Evolutionary conservation across 2,797 vertebrate species (phyloP).

Genomic region (Catharus ustulatus): DNA sequence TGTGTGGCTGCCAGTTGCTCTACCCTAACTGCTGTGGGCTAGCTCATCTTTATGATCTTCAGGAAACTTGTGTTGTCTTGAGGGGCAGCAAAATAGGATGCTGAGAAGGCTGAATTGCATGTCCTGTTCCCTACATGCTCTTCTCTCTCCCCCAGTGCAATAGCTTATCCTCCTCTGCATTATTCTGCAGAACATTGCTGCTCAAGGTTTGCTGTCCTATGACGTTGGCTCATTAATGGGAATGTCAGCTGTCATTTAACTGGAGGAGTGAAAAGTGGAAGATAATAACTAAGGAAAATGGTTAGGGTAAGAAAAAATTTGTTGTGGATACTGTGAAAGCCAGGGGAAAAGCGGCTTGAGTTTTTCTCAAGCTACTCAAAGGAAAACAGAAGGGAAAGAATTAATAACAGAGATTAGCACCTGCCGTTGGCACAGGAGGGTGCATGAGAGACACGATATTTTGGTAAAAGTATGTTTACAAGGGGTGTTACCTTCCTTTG

Average conservation of each 20-base stretch:
- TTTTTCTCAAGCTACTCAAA: too few relatives aligned
- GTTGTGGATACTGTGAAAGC: not conserved
- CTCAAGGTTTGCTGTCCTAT: not conserved
- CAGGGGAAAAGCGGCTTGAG: too few relatives aligned
- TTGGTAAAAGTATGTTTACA: too few relatives aligned
- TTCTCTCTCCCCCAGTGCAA: not conserved
- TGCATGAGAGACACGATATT: too few relatives aligned
- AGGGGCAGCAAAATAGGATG: not conserved
- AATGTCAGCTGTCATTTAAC: not conserved
- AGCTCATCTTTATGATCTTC: conserved; percentile 4
- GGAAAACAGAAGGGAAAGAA: too few relatives aligned
- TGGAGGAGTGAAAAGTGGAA: not conserved
- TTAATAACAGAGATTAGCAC: too few relatives aligned
- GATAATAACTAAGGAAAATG: not conserved
- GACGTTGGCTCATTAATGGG: not conserved
- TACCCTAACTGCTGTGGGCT: not conserved
- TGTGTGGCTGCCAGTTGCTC: conserved; percentile 1
- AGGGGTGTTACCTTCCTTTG: too few relatives aligned
- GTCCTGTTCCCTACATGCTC: not conserved
- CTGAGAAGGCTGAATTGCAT: not conserved
- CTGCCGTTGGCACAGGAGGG: too few relatives aligned
- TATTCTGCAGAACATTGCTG: not conserved
- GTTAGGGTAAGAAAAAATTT: not conserved
- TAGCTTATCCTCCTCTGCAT: not conserved
- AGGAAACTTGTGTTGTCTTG: conserved; percentile 8